Evolutionary conservation across 2,888 invertebrate species (phyloP).

Genomic region (Hymenopus coronatus): DNA sequence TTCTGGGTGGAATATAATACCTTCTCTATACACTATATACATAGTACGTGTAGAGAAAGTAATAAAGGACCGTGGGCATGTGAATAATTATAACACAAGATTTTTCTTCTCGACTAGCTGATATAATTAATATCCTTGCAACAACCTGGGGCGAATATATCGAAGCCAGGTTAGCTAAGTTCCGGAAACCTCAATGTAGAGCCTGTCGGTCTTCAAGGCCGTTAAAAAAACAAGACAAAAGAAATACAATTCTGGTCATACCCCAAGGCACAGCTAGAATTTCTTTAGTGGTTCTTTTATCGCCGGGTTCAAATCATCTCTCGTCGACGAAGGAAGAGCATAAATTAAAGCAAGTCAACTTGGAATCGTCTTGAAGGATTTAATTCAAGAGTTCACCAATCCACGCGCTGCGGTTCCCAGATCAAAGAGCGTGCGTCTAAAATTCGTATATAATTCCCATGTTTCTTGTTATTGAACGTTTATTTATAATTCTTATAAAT

Average conservation of each 20-base stretch:
- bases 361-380: background rate
- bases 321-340: background rate
- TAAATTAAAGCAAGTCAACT: background rate
- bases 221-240: background rate
- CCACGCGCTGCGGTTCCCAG: background rate
- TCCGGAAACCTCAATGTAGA: conserved; percentile 1
- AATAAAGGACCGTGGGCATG: too few relatives aligned
- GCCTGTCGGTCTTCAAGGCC: background rate
- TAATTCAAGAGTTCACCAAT: background rate
- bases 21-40: too few relatives aligned
- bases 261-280: background rate
- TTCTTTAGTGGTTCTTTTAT: background rate
- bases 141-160: background rate
- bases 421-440: too few relatives aligned
- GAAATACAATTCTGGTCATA: background rate
- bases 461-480: too few relatives aligned
- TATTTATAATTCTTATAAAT: too few relatives aligned
- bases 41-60: too few relatives aligned
- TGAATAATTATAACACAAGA: too few relatives aligned
- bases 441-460: too few relatives aligned
- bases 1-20: too few relatives aligned
- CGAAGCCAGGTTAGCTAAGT: background rate
- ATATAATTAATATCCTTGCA: background rate
- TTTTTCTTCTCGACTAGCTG: background rate
- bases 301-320: background rate